Percentiles rank a stretch among this genome's conserved stretches.
Conservation (phyloP, 2,888 invertebrate species). For the Cerastis rubricosa region DNA sequence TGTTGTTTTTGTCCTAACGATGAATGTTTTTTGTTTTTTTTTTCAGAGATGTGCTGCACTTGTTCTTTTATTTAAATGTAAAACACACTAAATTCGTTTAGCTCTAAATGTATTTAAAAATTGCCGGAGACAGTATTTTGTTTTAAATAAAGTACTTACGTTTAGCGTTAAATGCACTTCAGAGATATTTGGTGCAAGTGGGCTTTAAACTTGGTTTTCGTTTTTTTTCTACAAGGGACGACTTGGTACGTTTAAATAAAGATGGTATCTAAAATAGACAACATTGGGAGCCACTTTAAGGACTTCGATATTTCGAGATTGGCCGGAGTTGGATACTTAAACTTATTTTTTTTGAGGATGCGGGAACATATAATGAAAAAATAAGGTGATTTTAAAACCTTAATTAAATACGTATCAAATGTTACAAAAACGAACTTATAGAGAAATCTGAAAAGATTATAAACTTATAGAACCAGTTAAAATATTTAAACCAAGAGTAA, state of each 20-base stretch:
- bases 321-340: not conserved
- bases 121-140: not conserved
- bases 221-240: too few relatives aligned
- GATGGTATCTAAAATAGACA: not conserved
- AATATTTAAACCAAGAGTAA: not conserved
- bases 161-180: not conserved
- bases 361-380: not conserved
- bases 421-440: constrained; percentile 22
- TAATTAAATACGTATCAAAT: constrained; percentile 21
- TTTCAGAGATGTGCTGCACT: not conserved
- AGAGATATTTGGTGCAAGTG: not conserved
- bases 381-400: not conserved
- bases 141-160: not conserved
- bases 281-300: not conserved
- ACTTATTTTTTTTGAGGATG: too few relatives aligned
- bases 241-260: not conserved
- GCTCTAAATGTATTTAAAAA: not conserved
- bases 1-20: not conserved
- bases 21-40: too few relatives aligned
- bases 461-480: constrained; percentile 2
- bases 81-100: not conserved
- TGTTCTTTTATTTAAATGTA: not conserved
- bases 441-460: constrained; percentile 21
- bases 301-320: not conserved
- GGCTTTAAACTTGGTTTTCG: not conserved